phyloP scores from a whole-genome alignment of 2,888 invertebrate genomes.

The Vesta saturnalis region DNA sequence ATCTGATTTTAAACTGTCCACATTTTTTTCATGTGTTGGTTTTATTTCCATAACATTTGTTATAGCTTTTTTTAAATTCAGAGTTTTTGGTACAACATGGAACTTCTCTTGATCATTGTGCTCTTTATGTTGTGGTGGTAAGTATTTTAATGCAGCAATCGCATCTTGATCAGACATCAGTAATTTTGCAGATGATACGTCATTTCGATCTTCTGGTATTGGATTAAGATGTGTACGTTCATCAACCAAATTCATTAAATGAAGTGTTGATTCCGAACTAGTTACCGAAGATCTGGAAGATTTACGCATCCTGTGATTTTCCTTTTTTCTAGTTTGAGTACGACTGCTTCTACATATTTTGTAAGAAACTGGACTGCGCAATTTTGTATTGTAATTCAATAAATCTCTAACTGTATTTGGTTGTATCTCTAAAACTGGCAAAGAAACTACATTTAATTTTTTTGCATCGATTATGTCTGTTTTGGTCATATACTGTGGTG shows the following conservation, averaged over 20 bases:
- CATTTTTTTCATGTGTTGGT: too few relatives aligned
- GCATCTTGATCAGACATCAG: neutral
- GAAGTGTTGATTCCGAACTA: neutral
- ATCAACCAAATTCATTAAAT: neutral
- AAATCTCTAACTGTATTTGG: neutral
- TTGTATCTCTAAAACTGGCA: neutral
- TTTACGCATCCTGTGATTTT: slow-evolving; percentile 2
- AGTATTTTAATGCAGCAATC: neutral
- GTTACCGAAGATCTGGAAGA: neutral
- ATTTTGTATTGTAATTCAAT: neutral
- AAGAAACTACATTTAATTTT: neutral
- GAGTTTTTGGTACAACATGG: neutral
- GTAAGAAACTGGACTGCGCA: neutral
- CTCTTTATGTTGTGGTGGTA: neutral
- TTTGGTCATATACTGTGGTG: too few relatives aligned
- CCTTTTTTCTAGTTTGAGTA: neutral
- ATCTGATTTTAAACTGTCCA: too few relatives aligned
- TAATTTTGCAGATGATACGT: neutral
- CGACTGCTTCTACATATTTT: neutral
- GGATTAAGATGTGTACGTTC: neutral
- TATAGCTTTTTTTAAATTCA: slow-evolving; percentile 1
- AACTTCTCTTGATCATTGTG: neutral
- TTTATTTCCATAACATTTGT: slow-evolving; percentile 21
- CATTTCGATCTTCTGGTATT: neutral
- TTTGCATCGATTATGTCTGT: neutral